A percentile compares a stretch with the other conserved stretches of the same genome.
phyloP scores from a whole-genome alignment of 2,113 vertebrate genomes.

The Zapornia atra region DNA sequence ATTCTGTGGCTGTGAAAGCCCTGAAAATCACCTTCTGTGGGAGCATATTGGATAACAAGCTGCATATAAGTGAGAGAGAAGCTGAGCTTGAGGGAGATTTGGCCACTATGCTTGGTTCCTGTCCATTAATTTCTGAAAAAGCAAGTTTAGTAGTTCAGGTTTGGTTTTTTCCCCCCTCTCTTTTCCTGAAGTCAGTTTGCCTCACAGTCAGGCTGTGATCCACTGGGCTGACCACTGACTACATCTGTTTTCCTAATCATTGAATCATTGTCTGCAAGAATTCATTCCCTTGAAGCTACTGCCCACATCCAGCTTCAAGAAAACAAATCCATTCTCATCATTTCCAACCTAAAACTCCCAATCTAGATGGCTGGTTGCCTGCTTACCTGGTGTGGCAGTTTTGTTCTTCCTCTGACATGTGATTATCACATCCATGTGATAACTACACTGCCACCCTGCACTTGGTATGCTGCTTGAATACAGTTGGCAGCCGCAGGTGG shows the following conservation, averaged over 20 bases:
- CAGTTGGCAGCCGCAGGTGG: background rate
- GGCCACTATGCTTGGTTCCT: background rate
- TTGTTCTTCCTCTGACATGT: background rate
- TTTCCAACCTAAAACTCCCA: background rate
- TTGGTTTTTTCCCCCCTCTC: too few species aligned
- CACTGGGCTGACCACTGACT: background rate
- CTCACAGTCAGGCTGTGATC: background rate
- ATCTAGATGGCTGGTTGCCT: rapidly evolving
- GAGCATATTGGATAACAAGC: background rate
- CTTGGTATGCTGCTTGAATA: background rate
- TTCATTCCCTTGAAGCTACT: too few species aligned
- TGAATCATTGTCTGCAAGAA: background rate
- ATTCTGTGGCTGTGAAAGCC: background rate
- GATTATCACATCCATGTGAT: background rate
- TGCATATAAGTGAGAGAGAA: background rate
- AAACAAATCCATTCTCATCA: background rate
- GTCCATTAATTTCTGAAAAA: background rate
- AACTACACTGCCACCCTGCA: background rate
- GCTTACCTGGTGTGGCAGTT: background rate
- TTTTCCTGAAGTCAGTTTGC: background rate
- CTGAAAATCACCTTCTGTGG: background rate
- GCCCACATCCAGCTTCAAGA: background rate
- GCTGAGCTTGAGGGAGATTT: background rate
- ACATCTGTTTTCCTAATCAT: background rate
- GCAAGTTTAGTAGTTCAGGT: background rate